A percentile compares a stretch with the other conserved stretches of the same genome.
phyloP scores from a whole-genome alignment of 2,888 invertebrate species.

The Athripsodes cinereus region DNA sequence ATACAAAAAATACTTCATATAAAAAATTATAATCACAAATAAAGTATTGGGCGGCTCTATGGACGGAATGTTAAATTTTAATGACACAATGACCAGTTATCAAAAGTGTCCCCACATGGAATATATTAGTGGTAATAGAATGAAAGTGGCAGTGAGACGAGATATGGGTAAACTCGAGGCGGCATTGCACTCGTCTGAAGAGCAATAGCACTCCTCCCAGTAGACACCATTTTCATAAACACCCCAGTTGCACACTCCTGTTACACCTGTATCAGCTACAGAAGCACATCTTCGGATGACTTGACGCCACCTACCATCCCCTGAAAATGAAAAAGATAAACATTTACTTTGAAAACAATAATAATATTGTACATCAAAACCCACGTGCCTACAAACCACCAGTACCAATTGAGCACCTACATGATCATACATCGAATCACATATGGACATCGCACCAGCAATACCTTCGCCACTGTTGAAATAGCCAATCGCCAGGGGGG shows the following conservation, averaged over 20 bases:
- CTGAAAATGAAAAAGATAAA: conserved; percentile 53
- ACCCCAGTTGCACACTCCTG: conserved; percentile 96
- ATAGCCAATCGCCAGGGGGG: too few relatives aligned
- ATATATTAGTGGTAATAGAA: neutral
- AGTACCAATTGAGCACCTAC: too few relatives aligned
- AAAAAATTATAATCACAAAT: neutral
- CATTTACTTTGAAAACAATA: neutral
- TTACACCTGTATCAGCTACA: conserved; percentile 84
- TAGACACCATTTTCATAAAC: conserved; percentile 91
- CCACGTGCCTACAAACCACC: too few relatives aligned
- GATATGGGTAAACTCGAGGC: conserved; percentile 27
- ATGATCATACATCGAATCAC: too few relatives aligned
- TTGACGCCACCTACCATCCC: conserved; percentile 93
- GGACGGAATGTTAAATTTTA: neutral
- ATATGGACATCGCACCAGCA: too few relatives aligned
- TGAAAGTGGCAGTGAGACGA: neutral
- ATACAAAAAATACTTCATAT: neutral
- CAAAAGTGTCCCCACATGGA: neutral
- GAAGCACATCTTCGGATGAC: conserved; percentile 86
- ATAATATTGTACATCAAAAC: neutral
- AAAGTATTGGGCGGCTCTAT: neutral
- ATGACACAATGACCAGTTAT: neutral
- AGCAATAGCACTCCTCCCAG: conserved; percentile 96
- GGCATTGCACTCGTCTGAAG: conserved; percentile 80
- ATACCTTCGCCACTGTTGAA: too few relatives aligned